Percentiles rank a stretch among this genome's conserved stretches.
Conservation (phyloP, 2,113 vertebrate genomes). For the Scopus umbretta region DNA sequence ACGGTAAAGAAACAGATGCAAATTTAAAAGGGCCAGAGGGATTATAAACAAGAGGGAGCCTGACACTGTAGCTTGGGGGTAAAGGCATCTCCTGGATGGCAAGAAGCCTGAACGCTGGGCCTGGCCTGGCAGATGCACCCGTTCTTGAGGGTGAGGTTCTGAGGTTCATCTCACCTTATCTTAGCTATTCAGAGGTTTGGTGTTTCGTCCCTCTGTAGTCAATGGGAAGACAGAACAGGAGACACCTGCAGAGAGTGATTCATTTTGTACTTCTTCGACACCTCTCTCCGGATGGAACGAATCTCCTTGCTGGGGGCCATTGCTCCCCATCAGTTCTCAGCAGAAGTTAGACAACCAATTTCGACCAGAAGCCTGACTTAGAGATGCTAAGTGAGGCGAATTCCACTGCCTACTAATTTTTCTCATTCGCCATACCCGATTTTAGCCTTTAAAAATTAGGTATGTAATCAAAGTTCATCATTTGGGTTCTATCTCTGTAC, state of each 20-base stretch:
- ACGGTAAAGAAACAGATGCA: conserved; percentile 31
- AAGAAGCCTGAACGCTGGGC: not conserved
- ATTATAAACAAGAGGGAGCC: conserved; percentile 31
- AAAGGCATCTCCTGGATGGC: conserved; percentile 29
- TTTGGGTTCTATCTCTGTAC: not conserved
- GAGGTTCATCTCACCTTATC: conserved; percentile 43
- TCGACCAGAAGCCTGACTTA: not conserved
- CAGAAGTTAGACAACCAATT: not conserved
- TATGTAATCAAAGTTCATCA: not conserved
- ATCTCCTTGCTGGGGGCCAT: not conserved
- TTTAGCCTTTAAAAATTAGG: not conserved
- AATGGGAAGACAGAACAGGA: not conserved
- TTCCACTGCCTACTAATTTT: not conserved
- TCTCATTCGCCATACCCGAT: not conserved
- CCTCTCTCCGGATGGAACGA: not conserved
- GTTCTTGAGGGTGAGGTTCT: not conserved
- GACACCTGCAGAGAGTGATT: conserved; percentile 49
- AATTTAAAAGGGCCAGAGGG: conserved; percentile 40
- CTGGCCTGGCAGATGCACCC: not conserved
- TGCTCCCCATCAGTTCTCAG: not conserved
- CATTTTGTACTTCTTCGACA: conserved; percentile 9
- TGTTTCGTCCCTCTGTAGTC: not conserved
- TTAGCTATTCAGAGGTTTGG: not conserved
- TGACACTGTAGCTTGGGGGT: not conserved
- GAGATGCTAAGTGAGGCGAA: not conserved